Percentiles rank a stretch among this genome's conserved stretches.
Conservation (phyloP, 2,888 invertebrate genomes). For the Ophion ventricosus region DNA sequence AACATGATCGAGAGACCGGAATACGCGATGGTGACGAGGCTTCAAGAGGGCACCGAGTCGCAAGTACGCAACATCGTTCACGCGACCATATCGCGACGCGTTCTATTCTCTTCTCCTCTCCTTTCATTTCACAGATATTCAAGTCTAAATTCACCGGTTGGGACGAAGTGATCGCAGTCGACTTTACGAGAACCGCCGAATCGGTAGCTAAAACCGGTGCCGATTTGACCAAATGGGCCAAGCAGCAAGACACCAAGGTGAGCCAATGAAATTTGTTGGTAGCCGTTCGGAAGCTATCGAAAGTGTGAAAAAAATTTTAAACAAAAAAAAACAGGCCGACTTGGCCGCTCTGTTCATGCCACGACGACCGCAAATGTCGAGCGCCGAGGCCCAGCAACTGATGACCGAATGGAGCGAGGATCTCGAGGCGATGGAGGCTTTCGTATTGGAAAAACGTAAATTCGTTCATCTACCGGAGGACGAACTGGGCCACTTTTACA, state of each 20-base stretch:
- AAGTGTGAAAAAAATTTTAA: constrained; percentile 70
- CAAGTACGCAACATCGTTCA: constrained; percentile 84
- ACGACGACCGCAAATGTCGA: constrained; percentile 94
- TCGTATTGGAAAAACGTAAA: constrained; percentile 98
- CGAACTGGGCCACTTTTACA: constrained; percentile 96
- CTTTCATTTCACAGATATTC: constrained; percentile 91
- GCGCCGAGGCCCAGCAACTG: constrained; percentile 92
- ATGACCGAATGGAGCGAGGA: constrained; percentile 99
- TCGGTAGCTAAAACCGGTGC: constrained; percentile 98
- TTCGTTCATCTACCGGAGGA: constrained; percentile 98
- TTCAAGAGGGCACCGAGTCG: constrained; percentile 96
- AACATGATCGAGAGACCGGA: constrained; percentile 96
- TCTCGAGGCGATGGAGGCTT: constrained; percentile 98
- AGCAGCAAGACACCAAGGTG: constrained; percentile 93
- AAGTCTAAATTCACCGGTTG: constrained; percentile 98
- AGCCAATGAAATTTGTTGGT: constrained; percentile 44
- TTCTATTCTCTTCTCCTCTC: background rate
- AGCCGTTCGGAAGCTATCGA: constrained; percentile 1
- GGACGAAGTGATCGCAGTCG: constrained; percentile 99
- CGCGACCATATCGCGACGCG: background rate
- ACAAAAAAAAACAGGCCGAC: constrained; percentile 88
- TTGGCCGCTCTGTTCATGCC: constrained; percentile 97
- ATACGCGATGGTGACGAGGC: constrained; percentile 94
- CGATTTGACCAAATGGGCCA: constrained; percentile 96
- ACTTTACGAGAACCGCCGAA: constrained; percentile 98